Evolutionary conservation across 2,797 vertebrate species (phyloP), one percentile per base, ranked within the genome.

Genomic region (Triplophysa bombifrons): DNA sequence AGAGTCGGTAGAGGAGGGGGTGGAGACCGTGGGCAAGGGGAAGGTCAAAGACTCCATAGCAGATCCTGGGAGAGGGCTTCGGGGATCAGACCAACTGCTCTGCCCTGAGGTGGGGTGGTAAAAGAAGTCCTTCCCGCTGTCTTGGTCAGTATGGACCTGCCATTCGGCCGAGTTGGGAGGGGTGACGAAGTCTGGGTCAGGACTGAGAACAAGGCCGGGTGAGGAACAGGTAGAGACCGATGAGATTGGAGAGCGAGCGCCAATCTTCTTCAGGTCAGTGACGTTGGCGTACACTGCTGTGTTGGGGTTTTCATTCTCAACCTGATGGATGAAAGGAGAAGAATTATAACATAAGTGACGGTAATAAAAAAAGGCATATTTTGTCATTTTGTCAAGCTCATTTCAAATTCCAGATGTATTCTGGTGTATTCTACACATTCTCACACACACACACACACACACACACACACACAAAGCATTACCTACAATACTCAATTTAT

Each of bases 81-180:
- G 93, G 34, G 95, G 95, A 76, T 92, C 89, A 0, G 94, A 92
- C 96, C 96, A 97, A 46, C 93, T 95, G 74, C 93, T 95, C 80
- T 92, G 90, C 0, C 94, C 90, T 0, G 94, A 96, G 22, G 81
- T 75, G 0, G 93, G 89, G 75, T 96, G 94, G 85, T 94, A 95
- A 81, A 94, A 96, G 84, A 95, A 96, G 60, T 84, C 86, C 17
- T 90, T 94, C 13, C 95, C 93, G 0, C 90, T 96, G 38, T 82
- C 88, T 0, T 85, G 71, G 83, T 97, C 96, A 0, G 85, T 94
- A 89, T 94, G 93, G 0, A 93, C 94, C 89, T 96, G 95, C 96
- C 96, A 96, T 69, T 85, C 90, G 0, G 84, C 87, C 48, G 61
- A 64, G 14, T n/a, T 51, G 2, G 41, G 25, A 3, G 14, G 61